Conservation (phyloP, 2,888 invertebrate species). For the Cyclophora albipunctata region DNA sequence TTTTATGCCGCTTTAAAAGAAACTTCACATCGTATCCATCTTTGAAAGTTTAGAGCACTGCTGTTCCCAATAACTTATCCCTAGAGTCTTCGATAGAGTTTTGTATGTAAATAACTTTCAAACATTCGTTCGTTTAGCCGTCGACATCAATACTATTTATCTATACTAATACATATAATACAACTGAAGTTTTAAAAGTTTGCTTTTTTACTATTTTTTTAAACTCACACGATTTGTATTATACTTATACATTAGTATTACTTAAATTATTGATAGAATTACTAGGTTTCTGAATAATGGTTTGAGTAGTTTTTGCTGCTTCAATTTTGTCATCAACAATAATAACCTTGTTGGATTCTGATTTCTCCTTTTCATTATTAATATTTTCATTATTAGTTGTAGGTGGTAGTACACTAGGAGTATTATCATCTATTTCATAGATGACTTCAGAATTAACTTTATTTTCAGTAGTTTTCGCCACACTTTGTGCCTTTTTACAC, state of each 20-base stretch:
- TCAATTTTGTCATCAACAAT: background rate
- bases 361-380: slow-evolving; percentile 5
- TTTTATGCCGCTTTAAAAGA: too few species aligned
- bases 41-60: too few species aligned
- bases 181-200: too few species aligned
- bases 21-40: too few species aligned
- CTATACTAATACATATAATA: too few species aligned
- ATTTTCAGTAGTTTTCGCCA: slow-evolving; percentile 15
- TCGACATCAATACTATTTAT: too few species aligned
- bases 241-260: slow-evolving; percentile 3
- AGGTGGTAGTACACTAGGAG: slow-evolving; percentile 21
- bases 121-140: too few species aligned
- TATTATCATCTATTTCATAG: slow-evolving; percentile 46
- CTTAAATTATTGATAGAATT: slow-evolving; percentile 1
- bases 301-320: background rate
- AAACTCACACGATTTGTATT: too few species aligned
- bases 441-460: slow-evolving; percentile 14
- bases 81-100: too few species aligned
- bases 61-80: too few species aligned
- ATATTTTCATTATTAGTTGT: slow-evolving; percentile 6
- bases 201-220: too few species aligned
- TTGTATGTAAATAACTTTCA: too few species aligned
- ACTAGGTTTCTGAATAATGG: background rate
- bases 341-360: slow-evolving; percentile 5
- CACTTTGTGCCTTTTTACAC: slow-evolving; percentile 47